phyloP scores from a whole-genome alignment of 2,797 vertebrate species.

The Onychomys torridus region DNA sequence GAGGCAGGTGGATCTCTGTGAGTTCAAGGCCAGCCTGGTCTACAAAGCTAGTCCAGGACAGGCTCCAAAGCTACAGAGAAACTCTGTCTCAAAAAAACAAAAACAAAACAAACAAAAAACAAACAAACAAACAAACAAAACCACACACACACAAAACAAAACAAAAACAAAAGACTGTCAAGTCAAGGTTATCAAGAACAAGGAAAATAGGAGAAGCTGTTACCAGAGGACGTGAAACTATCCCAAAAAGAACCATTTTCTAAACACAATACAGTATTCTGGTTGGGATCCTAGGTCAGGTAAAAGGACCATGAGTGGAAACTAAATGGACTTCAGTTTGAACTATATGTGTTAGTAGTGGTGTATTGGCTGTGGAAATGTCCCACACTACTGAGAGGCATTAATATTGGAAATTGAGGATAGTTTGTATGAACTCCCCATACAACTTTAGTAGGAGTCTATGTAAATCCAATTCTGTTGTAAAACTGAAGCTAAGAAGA shows the following conservation, averaged over 20 bases:
- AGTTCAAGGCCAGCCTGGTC: no score
- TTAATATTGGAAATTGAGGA: background rate
- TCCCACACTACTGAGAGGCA: background rate
- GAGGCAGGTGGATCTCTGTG: no score
- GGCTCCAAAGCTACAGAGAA: no score
- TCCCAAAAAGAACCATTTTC: background rate
- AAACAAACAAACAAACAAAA: no score
- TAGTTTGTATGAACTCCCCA: background rate
- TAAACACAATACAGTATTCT: background rate
- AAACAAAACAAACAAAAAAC: no score
- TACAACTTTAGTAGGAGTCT: background rate
- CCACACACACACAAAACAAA: no score
- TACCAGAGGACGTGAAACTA: background rate
- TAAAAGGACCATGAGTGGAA: background rate
- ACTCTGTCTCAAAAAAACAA: no score
- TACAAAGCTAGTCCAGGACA: no score
- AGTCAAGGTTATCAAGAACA: background rate
- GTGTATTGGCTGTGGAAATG: background rate
- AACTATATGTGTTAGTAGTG: background rate
- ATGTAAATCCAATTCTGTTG: constrained; percentile 22
- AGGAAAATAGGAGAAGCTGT: background rate
- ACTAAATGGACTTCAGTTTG: background rate
- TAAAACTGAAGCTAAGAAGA: constrained; percentile 21
- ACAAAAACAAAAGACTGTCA: background rate
- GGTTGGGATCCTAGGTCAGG: background rate